A percentile compares a stretch with the other conserved stretches of the same genome.
Evolutionary conservation across 2,888 invertebrate genomes (phyloP).

Genomic region (Litoditis marina): DNA sequence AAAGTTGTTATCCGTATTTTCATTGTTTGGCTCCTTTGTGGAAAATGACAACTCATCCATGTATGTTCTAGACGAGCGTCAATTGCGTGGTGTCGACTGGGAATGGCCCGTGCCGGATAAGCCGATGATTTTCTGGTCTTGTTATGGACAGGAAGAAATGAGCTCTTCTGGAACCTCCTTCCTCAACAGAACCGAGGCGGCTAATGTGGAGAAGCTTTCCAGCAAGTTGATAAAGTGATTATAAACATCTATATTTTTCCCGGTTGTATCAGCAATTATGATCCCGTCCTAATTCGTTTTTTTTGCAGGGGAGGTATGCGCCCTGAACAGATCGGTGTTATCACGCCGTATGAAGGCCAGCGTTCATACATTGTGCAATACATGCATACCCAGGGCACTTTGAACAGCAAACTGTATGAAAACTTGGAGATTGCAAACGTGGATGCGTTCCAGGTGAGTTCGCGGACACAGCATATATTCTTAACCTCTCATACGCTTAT

Average conservation of each 20-base stretch:
- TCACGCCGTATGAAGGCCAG: slow-evolving; percentile 96
- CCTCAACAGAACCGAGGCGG: slow-evolving; percentile 93
- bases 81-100: slow-evolving; percentile 84
- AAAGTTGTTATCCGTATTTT: too few relatives aligned
- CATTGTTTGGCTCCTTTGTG: too few relatives aligned
- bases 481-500: too few relatives aligned
- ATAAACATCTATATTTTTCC: not conserved
- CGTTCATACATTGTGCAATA: slow-evolving; percentile 91
- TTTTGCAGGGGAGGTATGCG: slow-evolving; percentile 83
- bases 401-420: slow-evolving; percentile 88
- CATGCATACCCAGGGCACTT: slow-evolving; percentile 96
- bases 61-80: slow-evolving; percentile 74
- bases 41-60: too few relatives aligned
- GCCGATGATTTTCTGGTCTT: slow-evolving; percentile 98
- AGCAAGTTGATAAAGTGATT: slow-evolving; percentile 69
- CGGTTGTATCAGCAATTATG: not conserved
- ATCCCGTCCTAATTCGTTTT: too few relatives aligned
- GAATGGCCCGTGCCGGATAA: slow-evolving; percentile 95
- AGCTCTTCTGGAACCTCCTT: slow-evolving; percentile 98
- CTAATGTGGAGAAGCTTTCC: slow-evolving; percentile 95
- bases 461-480: not conserved
- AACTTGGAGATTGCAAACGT: slow-evolving; percentile 99
- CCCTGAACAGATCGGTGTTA: slow-evolving; percentile 92
- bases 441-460: slow-evolving; percentile 77
- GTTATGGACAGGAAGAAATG: slow-evolving; percentile 92